phyloP scores from a whole-genome alignment of 2,888 invertebrate genomes.

The Rhaphigaster nebulosa region DNA sequence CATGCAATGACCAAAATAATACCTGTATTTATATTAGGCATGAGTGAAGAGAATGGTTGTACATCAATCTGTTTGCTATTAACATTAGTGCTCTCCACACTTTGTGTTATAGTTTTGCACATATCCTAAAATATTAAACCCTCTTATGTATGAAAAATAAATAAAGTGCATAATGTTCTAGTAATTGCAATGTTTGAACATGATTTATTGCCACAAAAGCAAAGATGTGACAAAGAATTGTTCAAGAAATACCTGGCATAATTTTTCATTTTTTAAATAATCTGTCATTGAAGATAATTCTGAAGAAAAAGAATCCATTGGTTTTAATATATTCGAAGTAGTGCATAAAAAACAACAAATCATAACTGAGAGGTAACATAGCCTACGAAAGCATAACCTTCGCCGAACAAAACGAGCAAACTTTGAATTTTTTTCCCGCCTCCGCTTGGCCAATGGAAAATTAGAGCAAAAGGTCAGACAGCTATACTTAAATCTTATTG shows the following conservation, averaged over 20 bases:
- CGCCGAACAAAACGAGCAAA: background rate
- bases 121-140: constrained; percentile 62
- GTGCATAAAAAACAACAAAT: constrained; percentile 59
- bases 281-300: constrained; percentile 60
- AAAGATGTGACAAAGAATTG: background rate
- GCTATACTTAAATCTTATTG: constrained; percentile 24
- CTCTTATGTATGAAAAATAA: background rate
- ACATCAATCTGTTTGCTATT: background rate
- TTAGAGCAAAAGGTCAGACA: background rate
- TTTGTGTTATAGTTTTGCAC: constrained; percentile 62
- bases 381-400: constrained; percentile 6
- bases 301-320: constrained; percentile 51
- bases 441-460: background rate
- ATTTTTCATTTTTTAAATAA: constrained; percentile 61
- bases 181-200: constrained; percentile 1
- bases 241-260: constrained; percentile 61
- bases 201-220: constrained; percentile 24
- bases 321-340: constrained; percentile 39
- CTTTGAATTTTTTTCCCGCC: constrained; percentile 45
- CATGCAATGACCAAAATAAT: constrained; percentile 34
- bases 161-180: constrained; percentile 10
- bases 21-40: constrained; percentile 49
- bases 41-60: constrained; percentile 44
- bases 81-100: constrained; percentile 58
- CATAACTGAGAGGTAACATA: constrained; percentile 54